These are phyloP conservation scores for Polyodon spathula DNA, from an alignment of 2,113 vertebrate genomes.

Conservation along the genomic window DNA sequence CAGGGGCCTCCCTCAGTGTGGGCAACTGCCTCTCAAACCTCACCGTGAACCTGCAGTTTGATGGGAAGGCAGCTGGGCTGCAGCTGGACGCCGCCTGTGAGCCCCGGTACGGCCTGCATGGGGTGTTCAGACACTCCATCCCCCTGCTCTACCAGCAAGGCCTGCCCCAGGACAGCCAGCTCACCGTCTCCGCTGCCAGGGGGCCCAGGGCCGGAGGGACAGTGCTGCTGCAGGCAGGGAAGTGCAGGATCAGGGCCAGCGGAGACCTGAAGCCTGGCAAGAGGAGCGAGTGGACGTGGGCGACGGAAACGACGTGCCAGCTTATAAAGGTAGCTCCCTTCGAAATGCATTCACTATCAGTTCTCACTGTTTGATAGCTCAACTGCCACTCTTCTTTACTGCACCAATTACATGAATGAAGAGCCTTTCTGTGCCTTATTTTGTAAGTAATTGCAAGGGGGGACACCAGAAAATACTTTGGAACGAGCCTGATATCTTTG, in stretches of 20 bases:
- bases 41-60: constrained; percentile 40
- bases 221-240: constrained; percentile 50
- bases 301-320: constrained; percentile 47
- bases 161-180: constrained; percentile 41
- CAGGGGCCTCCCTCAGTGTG: constrained; percentile 40
- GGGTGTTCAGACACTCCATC: constrained; percentile 51
- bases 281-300: constrained; percentile 45
- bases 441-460: too few species aligned
- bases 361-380: too few species aligned
- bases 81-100: constrained; percentile 47
- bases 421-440: too few species aligned
- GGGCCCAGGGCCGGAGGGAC: constrained; percentile 26
- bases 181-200: constrained; percentile 34
- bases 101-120: constrained; percentile 33
- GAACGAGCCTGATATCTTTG: too few species aligned
- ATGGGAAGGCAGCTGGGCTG: constrained; percentile 39
- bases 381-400: too few species aligned
- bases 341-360: background rate
- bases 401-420: too few species aligned
- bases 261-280: constrained; percentile 27
- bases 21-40: constrained; percentile 34
- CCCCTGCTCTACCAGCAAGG: constrained; percentile 39
- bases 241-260: constrained; percentile 47
- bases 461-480: too few species aligned
- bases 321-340: constrained; percentile 37